A percentile compares a stretch with the other conserved stretches of the same genome.
phyloP scores from a whole-genome alignment of 1,140 invertebrate genomes.

The Bemisia tabaci region DNA sequence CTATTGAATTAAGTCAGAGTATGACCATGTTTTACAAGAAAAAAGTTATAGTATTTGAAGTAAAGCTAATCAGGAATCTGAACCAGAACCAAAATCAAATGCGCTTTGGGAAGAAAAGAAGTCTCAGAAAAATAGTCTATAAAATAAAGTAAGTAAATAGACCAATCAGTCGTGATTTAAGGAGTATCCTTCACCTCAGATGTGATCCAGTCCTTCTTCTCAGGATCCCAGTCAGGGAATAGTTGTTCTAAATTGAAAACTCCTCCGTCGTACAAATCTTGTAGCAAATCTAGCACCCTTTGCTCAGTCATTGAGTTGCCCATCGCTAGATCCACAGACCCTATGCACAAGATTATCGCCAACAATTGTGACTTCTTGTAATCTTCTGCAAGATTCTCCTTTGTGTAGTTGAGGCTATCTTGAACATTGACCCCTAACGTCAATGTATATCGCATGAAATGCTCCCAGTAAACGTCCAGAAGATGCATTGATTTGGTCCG shows the following conservation, averaged over 20 bases:
- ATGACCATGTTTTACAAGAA: no score
- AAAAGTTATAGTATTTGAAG: no score
- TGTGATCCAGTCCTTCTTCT: background rate
- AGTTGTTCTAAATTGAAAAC: slow-evolving; percentile 23
- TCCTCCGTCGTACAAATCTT: slow-evolving; percentile 43
- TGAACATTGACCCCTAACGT: slow-evolving; percentile 43
- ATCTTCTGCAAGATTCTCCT: slow-evolving; percentile 42
- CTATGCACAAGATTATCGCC: slow-evolving; percentile 58
- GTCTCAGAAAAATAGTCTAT: no score
- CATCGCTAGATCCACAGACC: slow-evolving; percentile 58
- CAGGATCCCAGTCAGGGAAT: background rate
- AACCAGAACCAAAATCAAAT: no score
- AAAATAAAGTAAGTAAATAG: no score
- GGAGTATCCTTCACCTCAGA: no score
- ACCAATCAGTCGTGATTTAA: no score
- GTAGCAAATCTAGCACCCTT: slow-evolving; percentile 42
- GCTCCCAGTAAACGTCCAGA: slow-evolving; percentile 52
- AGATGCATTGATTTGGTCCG: slow-evolving; percentile 42
- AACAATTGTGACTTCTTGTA: slow-evolving; percentile 54
- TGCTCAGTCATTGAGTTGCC: slow-evolving; percentile 53
- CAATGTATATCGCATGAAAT: slow-evolving; percentile 38
- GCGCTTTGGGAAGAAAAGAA: no score
- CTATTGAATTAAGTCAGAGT: no score
- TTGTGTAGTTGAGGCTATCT: slow-evolving; percentile 38
- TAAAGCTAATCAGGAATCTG: no score